Base-by-base conservation (phyloP, 2,888 invertebrate genomes). In the Fragum sueziense region DNA sequence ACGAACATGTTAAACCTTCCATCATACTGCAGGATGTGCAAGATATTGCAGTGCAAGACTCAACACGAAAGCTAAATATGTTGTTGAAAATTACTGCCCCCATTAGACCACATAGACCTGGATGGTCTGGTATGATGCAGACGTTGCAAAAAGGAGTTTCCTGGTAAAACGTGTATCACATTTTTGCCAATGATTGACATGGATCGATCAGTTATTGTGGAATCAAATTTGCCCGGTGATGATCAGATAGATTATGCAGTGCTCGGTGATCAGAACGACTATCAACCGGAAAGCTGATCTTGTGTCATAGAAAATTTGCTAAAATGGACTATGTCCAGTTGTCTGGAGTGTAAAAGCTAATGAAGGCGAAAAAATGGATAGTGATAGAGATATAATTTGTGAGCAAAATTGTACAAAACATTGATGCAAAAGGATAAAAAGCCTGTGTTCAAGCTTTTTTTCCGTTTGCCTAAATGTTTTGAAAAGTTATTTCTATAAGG, bases 301-400 rank as follows among this genome's bases (percentile, higher is more conserved):
- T 70, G 85, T 61, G 59, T 86, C 6, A 79, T 79, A 29, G 73
- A 80, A 31, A 85, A 80, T n/a, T 47, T 85, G 14, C n/a, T n/a
- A n/a, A n/a, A n/a, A n/a, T n/a, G n/a, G n/a, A n/a, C n/a, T n/a
- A n/a, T n/a, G n/a, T n/a, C 25, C 70, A 7, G 85, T 78, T 52
- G 14, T 37, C 37, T 9, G 37, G 6, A 37, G 14, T 37, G 7
- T 9, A 9, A 14, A 6, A 14, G 7, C 72, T 85, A 51, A 33
- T 22, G 29, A 70, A n/a, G 29, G 17, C 6, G n/a, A 62, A 20
- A 70, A 72, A n/a, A n/a, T n/a, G n/a, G n/a, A n/a, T n/a, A n/a
- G n/a, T n/a, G n/a, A n/a, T n/a, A n/a, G n/a, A n/a, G n/a, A n/a
- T n/a, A n/a, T n/a, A n/a, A n/a, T n/a, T n/a, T n/a, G n/a, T n/a